Conservation (phyloP, 2,888 invertebrate species). For the Nemoura dubitans region DNA sequence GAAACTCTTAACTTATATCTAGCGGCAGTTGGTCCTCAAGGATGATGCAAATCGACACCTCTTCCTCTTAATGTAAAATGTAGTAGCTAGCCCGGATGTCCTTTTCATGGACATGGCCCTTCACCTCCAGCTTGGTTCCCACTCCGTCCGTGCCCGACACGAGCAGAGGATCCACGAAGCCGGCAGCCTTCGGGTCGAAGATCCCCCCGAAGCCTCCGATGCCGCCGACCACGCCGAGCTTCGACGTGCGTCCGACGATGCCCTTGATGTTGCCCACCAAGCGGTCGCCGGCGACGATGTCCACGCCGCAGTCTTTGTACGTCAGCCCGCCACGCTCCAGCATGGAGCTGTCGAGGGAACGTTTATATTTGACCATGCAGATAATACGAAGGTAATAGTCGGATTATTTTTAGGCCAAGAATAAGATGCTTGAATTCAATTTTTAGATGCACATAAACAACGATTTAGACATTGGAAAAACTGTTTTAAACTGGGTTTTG, state of each 20-base stretch:
- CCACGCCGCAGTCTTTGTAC: conserved; percentile 91
- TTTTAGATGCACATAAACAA: too few species aligned
- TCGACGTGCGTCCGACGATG: conserved; percentile 78
- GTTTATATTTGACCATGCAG: too few species aligned
- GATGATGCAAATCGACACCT: too few species aligned
- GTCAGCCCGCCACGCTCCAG: conserved; percentile 73
- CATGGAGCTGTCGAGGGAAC: conserved; percentile 60
- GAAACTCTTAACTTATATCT: too few species aligned
- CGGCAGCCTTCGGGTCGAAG: conserved; percentile 83
- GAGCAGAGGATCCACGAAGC: conserved; percentile 82
- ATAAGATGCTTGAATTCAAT: too few species aligned
- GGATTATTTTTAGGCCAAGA: too few species aligned
- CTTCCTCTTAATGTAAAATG: too few species aligned
- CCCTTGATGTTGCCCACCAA: conserved; percentile 86
- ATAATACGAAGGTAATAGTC: too few species aligned
- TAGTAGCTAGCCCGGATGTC: too few species aligned
- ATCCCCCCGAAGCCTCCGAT: conserved; percentile 95
- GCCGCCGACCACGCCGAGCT: conserved; percentile 81
- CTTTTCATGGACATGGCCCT: not conserved
- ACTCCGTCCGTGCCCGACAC: conserved; percentile 97
- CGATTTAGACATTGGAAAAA: too few species aligned
- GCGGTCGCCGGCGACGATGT: conserved; percentile 90
- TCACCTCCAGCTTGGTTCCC: conserved; percentile 93
- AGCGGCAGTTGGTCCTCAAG: too few species aligned
- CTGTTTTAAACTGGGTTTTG: too few species aligned